A percentile compares a stretch with the other conserved stretches of the same genome.
phyloP scores from a whole-genome alignment of 2,797 vertebrate species.

The Paedocypris micromegethes region DNA sequence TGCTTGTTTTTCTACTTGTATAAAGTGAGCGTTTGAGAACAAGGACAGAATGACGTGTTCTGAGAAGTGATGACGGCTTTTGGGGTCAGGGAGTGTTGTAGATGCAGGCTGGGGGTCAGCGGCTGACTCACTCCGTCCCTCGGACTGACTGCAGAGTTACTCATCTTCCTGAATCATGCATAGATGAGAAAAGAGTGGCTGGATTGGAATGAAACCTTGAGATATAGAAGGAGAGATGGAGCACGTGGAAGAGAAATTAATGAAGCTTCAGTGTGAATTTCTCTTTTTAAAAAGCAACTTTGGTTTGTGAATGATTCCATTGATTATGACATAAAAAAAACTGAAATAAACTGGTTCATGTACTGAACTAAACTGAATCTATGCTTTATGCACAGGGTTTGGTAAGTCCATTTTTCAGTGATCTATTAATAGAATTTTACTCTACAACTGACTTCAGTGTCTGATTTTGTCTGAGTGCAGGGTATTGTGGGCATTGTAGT shows the following conservation, averaged over 20 bases:
- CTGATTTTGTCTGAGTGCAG: too few relatives aligned
- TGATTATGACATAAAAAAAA: too few relatives aligned
- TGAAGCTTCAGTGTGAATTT: background rate
- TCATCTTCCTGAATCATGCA: conserved; percentile 50
- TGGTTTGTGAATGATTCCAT: background rate
- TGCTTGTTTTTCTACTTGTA: conserved; percentile 32
- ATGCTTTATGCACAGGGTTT: too few relatives aligned
- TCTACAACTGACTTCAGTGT: too few relatives aligned
- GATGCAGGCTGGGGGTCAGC: conserved; percentile 45
- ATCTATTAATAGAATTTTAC: too few relatives aligned
- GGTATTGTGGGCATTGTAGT: too few relatives aligned
- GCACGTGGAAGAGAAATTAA: conserved; percentile 1
- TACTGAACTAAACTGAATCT: too few relatives aligned
- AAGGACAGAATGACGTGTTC: conserved; percentile 6
- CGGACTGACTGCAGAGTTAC: conserved; percentile 65
- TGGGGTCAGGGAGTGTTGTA: conserved; percentile 38
- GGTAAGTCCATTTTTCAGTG: too few relatives aligned
- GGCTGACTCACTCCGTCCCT: conserved; percentile 68
- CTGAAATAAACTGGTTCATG: too few relatives aligned
- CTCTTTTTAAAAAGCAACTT: background rate
- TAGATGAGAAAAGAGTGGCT: conserved; percentile 11
- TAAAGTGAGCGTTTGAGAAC: conserved; percentile 26
- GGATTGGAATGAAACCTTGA: conserved; percentile 6
- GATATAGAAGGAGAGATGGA: conserved; percentile 10
- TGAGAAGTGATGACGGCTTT: conserved; percentile 27